Percentiles rank a stretch among this genome's conserved stretches.
Evolutionary conservation across 2,888 invertebrate genomes (phyloP).

Genomic region (Ischnus inquisitorius): DNA sequence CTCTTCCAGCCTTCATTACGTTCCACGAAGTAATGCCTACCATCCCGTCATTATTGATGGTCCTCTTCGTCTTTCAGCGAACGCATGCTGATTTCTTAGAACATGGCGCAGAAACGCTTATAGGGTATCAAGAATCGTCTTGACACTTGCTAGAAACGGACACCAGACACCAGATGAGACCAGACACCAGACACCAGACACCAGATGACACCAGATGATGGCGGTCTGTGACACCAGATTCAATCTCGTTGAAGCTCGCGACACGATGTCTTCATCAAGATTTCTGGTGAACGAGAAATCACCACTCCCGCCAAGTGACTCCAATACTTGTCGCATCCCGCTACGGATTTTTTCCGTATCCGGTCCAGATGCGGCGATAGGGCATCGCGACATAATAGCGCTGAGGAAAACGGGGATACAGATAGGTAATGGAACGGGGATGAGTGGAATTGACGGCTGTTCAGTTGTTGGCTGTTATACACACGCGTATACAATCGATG

Average conservation of each 20-base stretch:
- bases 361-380: background rate
- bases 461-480: slow-evolving; percentile 50
- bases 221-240: background rate
- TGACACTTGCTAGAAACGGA: background rate
- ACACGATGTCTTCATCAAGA: background rate
- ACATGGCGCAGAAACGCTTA: background rate
- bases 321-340: background rate
- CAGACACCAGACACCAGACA: too few relatives aligned
- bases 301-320: background rate
- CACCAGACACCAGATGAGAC: too few relatives aligned
- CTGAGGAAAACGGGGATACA: slow-evolving; percentile 9
- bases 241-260: background rate
- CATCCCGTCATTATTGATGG: background rate
- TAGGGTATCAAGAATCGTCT: background rate
- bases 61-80: slow-evolving; percentile 1
- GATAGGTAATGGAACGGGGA: slow-evolving; percentile 17
- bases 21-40: slow-evolving; percentile 18
- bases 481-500: slow-evolving; percentile 36
- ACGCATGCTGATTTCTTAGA: slow-evolving; percentile 14
- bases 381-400: background rate
- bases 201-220: too few relatives aligned
- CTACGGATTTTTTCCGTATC: background rate
- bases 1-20: slow-evolving; percentile 19
- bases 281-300: background rate
- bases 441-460: slow-evolving; percentile 57